These are phyloP conservation scores for Diachasmimorpha longicaudata DNA, from an alignment of 1,140 invertebrate species.

Conservation along the genomic window DNA sequence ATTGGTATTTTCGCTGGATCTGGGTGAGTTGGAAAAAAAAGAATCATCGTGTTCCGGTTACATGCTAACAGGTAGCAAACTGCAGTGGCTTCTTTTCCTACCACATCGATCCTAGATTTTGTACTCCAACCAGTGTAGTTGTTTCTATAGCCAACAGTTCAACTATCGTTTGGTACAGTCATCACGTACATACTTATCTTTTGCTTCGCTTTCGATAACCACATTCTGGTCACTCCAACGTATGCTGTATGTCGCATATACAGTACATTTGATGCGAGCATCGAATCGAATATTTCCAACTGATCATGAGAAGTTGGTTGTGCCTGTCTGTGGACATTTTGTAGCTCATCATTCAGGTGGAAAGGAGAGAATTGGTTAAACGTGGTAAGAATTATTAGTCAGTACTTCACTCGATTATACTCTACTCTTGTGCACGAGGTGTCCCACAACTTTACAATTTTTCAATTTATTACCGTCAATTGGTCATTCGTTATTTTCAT, in stretches of 20 bases:
- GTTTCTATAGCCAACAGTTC: background rate
- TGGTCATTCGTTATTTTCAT: background rate
- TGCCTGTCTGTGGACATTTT: background rate
- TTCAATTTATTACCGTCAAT: background rate
- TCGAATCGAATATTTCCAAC: conserved; percentile 30
- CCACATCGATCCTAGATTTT: background rate
- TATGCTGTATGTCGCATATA: conserved; percentile 21
- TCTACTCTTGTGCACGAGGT: background rate
- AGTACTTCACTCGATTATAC: conserved; percentile 8
- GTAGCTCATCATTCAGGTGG: background rate
- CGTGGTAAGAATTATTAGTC: conserved; percentile 28
- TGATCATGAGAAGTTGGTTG: background rate
- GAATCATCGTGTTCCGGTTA: background rate
- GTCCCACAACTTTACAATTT: background rate
- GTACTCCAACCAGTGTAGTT: background rate
- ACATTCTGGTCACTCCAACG: conserved; percentile 20
- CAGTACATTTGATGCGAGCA: conserved; percentile 15
- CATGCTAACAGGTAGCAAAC: background rate
- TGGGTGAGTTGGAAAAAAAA: background rate
- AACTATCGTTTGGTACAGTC: conserved; percentile 18
- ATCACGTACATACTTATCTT: conserved; percentile 31
- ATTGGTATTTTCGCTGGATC: background rate
- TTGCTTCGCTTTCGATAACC: conserved; percentile 29
- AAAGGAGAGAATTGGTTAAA: conserved; percentile 14
- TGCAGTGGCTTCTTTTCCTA: background rate